Conservation (phyloP, 2,888 invertebrate genomes). For the Hipparchia semele region DNA sequence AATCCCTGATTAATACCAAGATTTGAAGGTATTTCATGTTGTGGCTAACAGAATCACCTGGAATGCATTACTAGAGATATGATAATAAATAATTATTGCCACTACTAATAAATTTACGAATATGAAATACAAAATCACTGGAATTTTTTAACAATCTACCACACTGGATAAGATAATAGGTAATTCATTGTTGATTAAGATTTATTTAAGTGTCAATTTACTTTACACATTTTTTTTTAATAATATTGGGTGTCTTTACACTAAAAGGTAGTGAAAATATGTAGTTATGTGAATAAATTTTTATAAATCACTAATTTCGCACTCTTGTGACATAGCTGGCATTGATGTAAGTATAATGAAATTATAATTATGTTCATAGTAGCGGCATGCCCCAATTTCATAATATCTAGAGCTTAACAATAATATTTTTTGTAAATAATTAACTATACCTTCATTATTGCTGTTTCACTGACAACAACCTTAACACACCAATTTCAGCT, state of each 20-base stretch:
- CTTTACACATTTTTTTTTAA: not conserved
- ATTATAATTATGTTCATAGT: conserved; percentile 1
- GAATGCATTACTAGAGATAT: conserved; percentile 61
- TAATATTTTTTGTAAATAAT: conserved; percentile 34
- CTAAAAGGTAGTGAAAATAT: conserved; percentile 2
- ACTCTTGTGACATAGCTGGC: not conserved
- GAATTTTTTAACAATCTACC: conserved; percentile 49
- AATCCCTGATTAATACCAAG: conserved; percentile 42
- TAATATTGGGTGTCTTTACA: conserved; percentile 4
- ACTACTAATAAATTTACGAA: conserved; percentile 53
- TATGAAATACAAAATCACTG: conserved; percentile 62
- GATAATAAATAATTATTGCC: conserved; percentile 32
- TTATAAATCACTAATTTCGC: not conserved
- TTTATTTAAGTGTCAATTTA: conserved; percentile 3
- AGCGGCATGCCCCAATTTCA: conserved; percentile 49
- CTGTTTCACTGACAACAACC: conserved; percentile 51
- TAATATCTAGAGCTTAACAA: conserved; percentile 41
- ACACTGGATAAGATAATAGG: conserved; percentile 29
- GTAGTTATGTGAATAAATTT: too few species aligned
- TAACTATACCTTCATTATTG: conserved; percentile 46
- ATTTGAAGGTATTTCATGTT: conserved; percentile 46
- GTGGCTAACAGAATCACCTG: conserved; percentile 58
- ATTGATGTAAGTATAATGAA: not conserved
- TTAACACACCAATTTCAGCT: conserved; percentile 48
- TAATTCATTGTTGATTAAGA: conserved; percentile 2